These are phyloP conservation scores for Lepus europaeus DNA, from an alignment of 2,113 vertebrate species.

Conservation along the genomic window DNA sequence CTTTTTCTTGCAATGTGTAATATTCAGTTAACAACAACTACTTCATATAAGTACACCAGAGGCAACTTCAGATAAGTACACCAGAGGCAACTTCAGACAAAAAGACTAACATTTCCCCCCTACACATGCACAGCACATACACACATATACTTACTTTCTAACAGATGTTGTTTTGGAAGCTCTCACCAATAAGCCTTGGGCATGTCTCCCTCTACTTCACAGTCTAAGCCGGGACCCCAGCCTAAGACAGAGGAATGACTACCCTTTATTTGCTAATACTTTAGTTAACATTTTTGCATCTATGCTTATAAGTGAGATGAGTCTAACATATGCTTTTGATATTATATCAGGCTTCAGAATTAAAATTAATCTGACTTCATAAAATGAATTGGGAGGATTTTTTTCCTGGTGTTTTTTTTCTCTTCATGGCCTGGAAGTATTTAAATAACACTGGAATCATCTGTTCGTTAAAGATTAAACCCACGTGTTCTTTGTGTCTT, in stretches of 20 bases:
- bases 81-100: too few species aligned
- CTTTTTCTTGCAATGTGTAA: too few species aligned
- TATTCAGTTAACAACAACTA: too few species aligned
- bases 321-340: neutral
- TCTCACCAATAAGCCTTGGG: neutral
- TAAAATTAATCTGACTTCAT: slow-evolving; percentile 72
- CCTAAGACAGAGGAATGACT: neutral
- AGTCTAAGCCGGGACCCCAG: neutral
- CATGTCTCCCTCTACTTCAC: neutral
- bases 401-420: neutral
- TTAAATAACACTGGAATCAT: slow-evolving; percentile 65
- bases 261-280: slow-evolving; percentile 41
- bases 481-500: slow-evolving; percentile 72
- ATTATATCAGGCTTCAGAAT: slow-evolving; percentile 23
- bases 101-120: too few species aligned
- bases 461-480: slow-evolving; percentile 75
- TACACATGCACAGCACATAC: too few species aligned
- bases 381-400: slow-evolving; percentile 30
- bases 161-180: neutral
- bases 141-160: neutral
- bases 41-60: too few species aligned
- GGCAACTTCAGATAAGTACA: too few species aligned
- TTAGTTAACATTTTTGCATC: neutral
- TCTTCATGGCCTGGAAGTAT: slow-evolving; percentile 50
- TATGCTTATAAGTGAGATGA: slow-evolving; percentile 10